A percentile compares a stretch with the other conserved stretches of the same genome.
These are phyloP conservation scores for Actinia equina DNA, from an alignment of 64 coral and sea anemone species.

Conservation along the genomic window DNA sequence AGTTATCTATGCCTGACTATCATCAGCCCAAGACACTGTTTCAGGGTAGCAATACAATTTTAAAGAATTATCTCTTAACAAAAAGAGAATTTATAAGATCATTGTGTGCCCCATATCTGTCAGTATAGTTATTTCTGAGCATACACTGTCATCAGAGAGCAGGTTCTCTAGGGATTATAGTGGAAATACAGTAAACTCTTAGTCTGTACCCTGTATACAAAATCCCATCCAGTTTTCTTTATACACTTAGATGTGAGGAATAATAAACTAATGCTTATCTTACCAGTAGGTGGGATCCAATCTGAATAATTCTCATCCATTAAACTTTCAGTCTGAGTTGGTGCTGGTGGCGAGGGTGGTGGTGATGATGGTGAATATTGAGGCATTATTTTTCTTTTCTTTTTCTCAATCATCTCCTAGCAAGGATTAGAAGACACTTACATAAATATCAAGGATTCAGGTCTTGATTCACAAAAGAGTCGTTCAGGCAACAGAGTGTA, in stretches of 20 bases:
- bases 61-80: too few relatives aligned
- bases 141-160: conserved; percentile 34
- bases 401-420: background rate
- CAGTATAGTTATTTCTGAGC: conserved; percentile 1
- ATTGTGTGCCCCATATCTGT: conserved; percentile 29
- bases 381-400: background rate
- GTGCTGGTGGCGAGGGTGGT: background rate
- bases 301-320: conserved; percentile 14
- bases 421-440: background rate
- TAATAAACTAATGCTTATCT: background rate
- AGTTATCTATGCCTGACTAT: too few relatives aligned
- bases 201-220: background rate
- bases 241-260: too few relatives aligned
- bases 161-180: conserved; percentile 11
- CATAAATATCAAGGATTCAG: too few relatives aligned
- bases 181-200: background rate
- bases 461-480: too few relatives aligned
- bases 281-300: conserved; percentile 6
- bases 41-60: too few relatives aligned
- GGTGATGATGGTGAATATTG: background rate
- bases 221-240: background rate
- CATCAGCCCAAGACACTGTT: too few relatives aligned
- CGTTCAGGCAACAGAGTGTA: too few relatives aligned
- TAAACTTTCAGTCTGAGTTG: background rate
- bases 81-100: background rate